Evolutionary conservation across 2,797 vertebrate species (phyloP).

Genomic region (Intellagama lesueurii): DNA sequence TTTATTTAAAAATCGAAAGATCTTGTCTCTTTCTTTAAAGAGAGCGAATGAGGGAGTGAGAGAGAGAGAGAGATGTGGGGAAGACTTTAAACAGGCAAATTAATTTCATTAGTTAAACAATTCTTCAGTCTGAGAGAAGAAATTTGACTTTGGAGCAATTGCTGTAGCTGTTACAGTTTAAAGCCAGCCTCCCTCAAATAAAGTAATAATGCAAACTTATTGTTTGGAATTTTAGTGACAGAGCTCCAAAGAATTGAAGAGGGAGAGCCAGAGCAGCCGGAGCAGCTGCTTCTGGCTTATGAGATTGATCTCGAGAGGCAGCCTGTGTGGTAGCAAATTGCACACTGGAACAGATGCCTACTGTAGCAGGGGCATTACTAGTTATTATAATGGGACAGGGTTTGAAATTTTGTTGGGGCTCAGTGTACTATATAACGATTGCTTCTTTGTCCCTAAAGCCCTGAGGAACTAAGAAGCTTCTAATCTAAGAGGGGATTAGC

Average conservation of each 20-base stretch:
- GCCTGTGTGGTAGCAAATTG: slow-evolving; percentile 55
- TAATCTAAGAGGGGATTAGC: slow-evolving; percentile 57
- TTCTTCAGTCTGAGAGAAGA: slow-evolving; percentile 42
- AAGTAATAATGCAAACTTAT: slow-evolving; percentile 69
- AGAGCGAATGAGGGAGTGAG: too few species aligned
- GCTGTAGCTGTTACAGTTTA: slow-evolving; percentile 57
- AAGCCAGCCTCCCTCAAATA: slow-evolving; percentile 57
- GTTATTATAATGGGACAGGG: slow-evolving; percentile 59
- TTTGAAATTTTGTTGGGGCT: slow-evolving; percentile 61
- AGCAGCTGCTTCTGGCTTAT: slow-evolving; percentile 75
- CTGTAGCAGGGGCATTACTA: slow-evolving; percentile 62
- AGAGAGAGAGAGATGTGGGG: not conserved
- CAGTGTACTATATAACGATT: slow-evolving; percentile 49
- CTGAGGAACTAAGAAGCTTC: slow-evolving; percentile 47
- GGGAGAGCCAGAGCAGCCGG: slow-evolving; percentile 62
- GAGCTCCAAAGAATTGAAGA: slow-evolving; percentile 63
- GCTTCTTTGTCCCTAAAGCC: slow-evolving; percentile 10
- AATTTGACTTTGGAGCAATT: slow-evolving; percentile 36
- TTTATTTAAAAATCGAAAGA: slow-evolving; percentile 64
- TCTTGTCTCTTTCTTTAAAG: slow-evolving; percentile 62
- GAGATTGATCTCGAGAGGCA: slow-evolving; percentile 68
- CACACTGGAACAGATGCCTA: slow-evolving; percentile 65
- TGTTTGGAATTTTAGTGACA: slow-evolving; percentile 73
- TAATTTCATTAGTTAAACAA: slow-evolving; percentile 69
- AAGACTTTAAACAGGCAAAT: slow-evolving; percentile 67